phyloP scores from a whole-genome alignment of 2,888 invertebrate genomes.

The Troides oblongomaculatus region DNA sequence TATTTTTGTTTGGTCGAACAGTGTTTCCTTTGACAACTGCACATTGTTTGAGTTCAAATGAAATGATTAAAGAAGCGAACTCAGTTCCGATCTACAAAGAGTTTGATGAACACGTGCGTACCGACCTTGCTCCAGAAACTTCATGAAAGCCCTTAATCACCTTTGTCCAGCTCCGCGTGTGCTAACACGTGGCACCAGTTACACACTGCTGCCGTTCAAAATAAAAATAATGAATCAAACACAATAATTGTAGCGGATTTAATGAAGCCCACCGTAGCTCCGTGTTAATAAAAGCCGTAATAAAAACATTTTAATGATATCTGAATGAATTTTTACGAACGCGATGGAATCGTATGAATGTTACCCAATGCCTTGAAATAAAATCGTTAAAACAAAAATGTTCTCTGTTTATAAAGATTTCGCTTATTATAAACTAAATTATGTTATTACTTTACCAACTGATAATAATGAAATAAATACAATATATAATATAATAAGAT shows the following conservation, averaged over 20 bases:
- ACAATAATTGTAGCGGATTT: constrained; percentile 27
- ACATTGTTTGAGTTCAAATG: constrained; percentile 12
- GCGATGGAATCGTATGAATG: constrained; percentile 2
- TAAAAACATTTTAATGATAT: constrained; percentile 20
- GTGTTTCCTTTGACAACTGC: constrained; percentile 11
- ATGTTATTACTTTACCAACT: background rate
- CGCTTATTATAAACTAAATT: background rate
- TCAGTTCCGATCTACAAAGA: constrained; percentile 25
- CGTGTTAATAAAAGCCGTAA: constrained; percentile 15
- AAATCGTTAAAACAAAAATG: constrained; percentile 1
- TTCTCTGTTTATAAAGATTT: background rate
- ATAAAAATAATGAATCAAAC: constrained; percentile 28
- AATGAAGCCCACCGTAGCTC: constrained; percentile 10
- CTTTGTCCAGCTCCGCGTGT: constrained; percentile 52
- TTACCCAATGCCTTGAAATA: background rate
- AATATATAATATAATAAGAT: too few species aligned
- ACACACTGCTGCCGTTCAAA: constrained; percentile 31
- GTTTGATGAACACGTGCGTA: constrained; percentile 48
- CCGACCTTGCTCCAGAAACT: constrained; percentile 51
- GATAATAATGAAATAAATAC: too few species aligned
- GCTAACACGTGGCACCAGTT: constrained; percentile 41
- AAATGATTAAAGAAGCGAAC: constrained; percentile 10
- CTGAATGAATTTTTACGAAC: constrained; percentile 11
- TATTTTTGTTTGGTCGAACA: constrained; percentile 1
- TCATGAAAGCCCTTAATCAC: constrained; percentile 58